phyloP scores from a whole-genome alignment of 2,888 invertebrate species.

The Rhimphoctona megacephalus region DNA sequence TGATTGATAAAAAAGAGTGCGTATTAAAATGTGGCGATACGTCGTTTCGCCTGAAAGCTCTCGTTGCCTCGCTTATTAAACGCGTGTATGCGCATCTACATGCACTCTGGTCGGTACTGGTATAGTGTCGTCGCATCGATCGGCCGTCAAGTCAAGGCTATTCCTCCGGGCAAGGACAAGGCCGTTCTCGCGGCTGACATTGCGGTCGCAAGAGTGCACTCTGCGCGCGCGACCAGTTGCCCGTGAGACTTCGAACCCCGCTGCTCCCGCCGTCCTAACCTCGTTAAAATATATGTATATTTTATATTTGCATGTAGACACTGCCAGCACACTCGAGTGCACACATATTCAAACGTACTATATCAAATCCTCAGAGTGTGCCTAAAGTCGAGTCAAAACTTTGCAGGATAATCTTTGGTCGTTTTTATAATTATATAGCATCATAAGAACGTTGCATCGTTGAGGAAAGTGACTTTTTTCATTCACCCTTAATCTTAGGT shows the following conservation, averaged over 20 bases:
- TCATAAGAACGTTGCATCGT: not conserved
- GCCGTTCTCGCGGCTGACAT: slow-evolving; percentile 78
- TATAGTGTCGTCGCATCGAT: slow-evolving; percentile 77
- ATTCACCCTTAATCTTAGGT: not conserved
- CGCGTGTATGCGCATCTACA: not conserved
- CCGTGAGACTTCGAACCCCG: slow-evolving; percentile 70
- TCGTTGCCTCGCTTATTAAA: slow-evolving; percentile 25
- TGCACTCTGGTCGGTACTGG: slow-evolving; percentile 61
- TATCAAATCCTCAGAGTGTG: not conserved
- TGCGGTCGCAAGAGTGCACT: slow-evolving; percentile 74
- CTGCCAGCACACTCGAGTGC: not conserved
- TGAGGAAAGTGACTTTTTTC: not conserved
- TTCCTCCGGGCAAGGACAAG: slow-evolving; percentile 81
- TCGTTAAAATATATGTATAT: slow-evolving; percentile 39
- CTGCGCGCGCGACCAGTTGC: slow-evolving; percentile 52
- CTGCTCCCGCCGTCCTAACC: slow-evolving; percentile 53
- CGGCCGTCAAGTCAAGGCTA: slow-evolving; percentile 80
- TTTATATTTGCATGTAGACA: slow-evolving; percentile 12
- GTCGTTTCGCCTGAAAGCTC: slow-evolving; percentile 42
- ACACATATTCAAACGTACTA: not conserved
- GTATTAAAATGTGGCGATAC: slow-evolving; percentile 21
- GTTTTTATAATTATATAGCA: not conserved
- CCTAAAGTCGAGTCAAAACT: not conserved
- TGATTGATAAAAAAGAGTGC: not conserved
- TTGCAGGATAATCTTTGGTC: not conserved